These are phyloP conservation scores for Petromus typicus DNA, from an alignment of 2,113 vertebrate species.

Conservation along the genomic window DNA sequence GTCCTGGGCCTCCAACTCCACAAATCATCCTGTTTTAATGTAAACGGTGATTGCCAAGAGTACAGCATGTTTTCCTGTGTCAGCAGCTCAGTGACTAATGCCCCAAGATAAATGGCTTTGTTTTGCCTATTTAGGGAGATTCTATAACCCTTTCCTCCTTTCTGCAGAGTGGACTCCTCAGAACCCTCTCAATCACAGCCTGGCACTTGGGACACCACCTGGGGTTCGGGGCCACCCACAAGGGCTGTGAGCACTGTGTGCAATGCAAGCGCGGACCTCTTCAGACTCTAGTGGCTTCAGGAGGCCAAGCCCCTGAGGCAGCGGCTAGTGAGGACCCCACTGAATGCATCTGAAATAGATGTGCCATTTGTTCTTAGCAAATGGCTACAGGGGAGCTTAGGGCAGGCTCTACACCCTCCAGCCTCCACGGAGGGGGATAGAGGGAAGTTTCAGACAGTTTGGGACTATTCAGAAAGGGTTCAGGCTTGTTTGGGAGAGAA, in stretches of 20 bases:
- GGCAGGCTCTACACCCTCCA: background rate
- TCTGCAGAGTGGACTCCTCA: background rate
- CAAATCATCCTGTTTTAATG: conserved; percentile 76
- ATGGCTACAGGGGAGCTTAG: background rate
- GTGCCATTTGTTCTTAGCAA: background rate
- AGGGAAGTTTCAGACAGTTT: background rate
- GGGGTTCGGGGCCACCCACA: background rate
- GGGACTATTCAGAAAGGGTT: background rate
- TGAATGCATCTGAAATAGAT: background rate
- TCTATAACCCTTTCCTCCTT: conserved; percentile 49
- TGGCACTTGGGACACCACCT: background rate
- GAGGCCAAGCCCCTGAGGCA: background rate
- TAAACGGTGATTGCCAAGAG: conserved; percentile 69
- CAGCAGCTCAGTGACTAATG: conserved; percentile 74
- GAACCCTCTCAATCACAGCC: background rate
- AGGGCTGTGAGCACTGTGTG: background rate
- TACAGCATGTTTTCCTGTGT: conserved; percentile 69
- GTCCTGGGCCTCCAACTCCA: conserved; percentile 52
- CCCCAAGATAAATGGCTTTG: conserved; percentile 74
- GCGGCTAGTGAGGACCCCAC: background rate
- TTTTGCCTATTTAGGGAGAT: conserved; percentile 68
- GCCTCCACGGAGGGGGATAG: background rate
- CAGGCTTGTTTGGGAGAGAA: background rate
- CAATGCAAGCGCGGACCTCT: background rate
- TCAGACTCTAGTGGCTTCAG: background rate